phyloP scores from a whole-genome alignment of 2,113 vertebrate genomes.

The Potamarius usumacintae region DNA sequence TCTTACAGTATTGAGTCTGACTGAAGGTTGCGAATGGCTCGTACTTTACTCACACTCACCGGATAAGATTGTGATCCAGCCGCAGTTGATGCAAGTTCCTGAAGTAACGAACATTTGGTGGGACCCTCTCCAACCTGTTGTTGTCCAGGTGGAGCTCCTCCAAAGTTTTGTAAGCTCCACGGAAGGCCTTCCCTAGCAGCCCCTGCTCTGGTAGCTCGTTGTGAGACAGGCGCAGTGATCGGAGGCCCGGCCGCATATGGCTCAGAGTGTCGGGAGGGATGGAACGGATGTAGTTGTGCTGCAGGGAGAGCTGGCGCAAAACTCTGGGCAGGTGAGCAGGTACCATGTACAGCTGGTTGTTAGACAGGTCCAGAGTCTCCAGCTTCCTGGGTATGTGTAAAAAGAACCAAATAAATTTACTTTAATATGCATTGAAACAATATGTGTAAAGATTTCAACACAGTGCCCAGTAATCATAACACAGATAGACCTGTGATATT shows the following conservation, averaged over 20 bases:
- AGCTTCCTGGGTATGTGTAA: conserved; percentile 65
- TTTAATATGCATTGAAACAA: background rate
- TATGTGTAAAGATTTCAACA: background rate
- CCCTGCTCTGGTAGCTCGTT: conserved; percentile 64
- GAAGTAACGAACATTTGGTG: conserved; percentile 73
- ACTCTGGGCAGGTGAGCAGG: conserved; percentile 70
- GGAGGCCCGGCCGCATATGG: conserved; percentile 73
- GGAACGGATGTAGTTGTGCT: conserved; percentile 73
- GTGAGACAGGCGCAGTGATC: conserved; percentile 74
- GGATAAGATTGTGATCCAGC: conserved; percentile 78
- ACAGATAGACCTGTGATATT: background rate
- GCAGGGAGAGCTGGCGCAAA: conserved; percentile 69
- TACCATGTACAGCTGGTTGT: conserved; percentile 69
- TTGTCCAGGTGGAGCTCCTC: conserved; percentile 75
- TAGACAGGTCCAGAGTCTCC: conserved; percentile 74
- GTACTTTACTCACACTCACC: conserved; percentile 58
- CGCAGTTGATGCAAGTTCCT: conserved; percentile 70
- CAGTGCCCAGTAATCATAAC: background rate
- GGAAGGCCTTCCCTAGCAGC: conserved; percentile 66
- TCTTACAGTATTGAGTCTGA: background rate
- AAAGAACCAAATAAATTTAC: background rate
- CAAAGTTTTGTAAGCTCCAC: conserved; percentile 72
- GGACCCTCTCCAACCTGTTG: conserved; percentile 73
- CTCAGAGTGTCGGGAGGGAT: conserved; percentile 70
- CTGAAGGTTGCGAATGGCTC: background rate